phyloP scores from a whole-genome alignment of 1,140 invertebrate species.

The Muscidifurax raptorellus region DNA sequence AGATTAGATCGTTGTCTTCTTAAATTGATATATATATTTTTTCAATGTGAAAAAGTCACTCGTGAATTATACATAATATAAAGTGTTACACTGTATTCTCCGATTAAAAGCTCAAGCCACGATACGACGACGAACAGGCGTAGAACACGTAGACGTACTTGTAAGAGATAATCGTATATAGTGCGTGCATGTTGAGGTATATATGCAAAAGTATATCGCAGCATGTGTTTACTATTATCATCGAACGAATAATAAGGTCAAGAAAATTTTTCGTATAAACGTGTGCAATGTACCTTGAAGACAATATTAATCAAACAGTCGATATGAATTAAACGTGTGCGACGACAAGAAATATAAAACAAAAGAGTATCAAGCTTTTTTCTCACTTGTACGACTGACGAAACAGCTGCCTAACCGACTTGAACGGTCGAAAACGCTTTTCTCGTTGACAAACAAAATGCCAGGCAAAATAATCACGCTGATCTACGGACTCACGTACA shows the following conservation, averaged over 20 bases:
- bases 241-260: background rate
- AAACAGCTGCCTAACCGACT: slow-evolving; percentile 22
- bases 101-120: slow-evolving; percentile 1
- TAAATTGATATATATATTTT: slow-evolving; percentile 71
- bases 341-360: background rate
- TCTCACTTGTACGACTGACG: slow-evolving; percentile 17
- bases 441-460: background rate
- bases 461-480: background rate
- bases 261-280: slow-evolving; percentile 12
- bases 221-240: slow-evolving; percentile 20
- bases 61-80: slow-evolving; percentile 50
- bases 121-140: slow-evolving; percentile 2
- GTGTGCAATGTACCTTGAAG: slow-evolving; percentile 63
- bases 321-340: background rate
- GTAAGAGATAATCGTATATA: background rate
- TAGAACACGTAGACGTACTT: slow-evolving; percentile 31
- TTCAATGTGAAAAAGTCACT: slow-evolving; percentile 65
- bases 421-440: background rate
- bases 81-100: slow-evolving; percentile 14
- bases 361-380: background rate
- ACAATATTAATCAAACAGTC: slow-evolving; percentile 67
- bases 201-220: background rate
- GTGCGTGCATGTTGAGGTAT: background rate
- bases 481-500: background rate
- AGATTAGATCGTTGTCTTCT: slow-evolving; percentile 61